Evolutionary conservation across 1,140 invertebrate genomes (phyloP).

Genomic region (Dreissena polymorpha): DNA sequence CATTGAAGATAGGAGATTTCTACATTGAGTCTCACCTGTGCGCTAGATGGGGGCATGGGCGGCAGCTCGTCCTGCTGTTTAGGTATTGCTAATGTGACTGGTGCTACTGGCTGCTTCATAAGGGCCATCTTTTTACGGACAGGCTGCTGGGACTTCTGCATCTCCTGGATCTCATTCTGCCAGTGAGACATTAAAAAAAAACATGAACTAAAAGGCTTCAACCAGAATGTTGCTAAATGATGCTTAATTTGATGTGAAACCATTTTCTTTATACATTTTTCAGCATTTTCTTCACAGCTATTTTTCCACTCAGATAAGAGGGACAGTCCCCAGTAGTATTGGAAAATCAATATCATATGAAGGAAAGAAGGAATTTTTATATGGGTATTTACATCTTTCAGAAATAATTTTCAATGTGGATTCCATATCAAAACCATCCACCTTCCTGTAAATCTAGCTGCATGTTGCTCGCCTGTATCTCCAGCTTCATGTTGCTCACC

Average conservation of each 20-base stretch:
- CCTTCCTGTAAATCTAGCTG: slow-evolving; percentile 88
- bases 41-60: slow-evolving; percentile 40
- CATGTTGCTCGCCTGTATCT: slow-evolving; percentile 95
- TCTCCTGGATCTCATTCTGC: slow-evolving; percentile 41
- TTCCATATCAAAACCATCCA: no score
- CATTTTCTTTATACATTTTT: not conserved
- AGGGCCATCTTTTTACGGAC: slow-evolving; percentile 37
- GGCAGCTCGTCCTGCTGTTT: slow-evolving; percentile 53
- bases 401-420: no score
- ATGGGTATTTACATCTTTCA: no score
- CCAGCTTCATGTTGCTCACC: slow-evolving; percentile 90
- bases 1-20: no score
- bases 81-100: slow-evolving; percentile 29
- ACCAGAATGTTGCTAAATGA: not conserved
- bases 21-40: not conserved
- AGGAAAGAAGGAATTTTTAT: no score
- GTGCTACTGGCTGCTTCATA: slow-evolving; percentile 27
- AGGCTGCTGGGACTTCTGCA: slow-evolving; percentile 21
- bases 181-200: not conserved
- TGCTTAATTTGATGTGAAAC: not conserved
- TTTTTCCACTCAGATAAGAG: no score
- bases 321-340: no score
- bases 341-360: no score
- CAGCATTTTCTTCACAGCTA: not conserved
- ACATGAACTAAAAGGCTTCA: no score